Percentiles rank a stretch among this genome's conserved stretches.
Conservation (phyloP, 1,140 invertebrate species). For the Cyphomyrmex costatus region DNA sequence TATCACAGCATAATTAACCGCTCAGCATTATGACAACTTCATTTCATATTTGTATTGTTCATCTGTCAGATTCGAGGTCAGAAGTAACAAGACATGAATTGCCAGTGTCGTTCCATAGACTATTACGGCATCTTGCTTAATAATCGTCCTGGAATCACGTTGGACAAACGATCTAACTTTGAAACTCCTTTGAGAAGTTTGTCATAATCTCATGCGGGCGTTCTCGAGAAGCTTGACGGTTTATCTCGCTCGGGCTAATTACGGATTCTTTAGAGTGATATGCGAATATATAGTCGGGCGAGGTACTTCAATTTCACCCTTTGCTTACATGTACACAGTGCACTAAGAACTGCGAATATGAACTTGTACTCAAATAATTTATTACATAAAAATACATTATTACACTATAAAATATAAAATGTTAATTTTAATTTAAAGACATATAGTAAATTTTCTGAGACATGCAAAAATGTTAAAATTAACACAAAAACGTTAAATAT, state of each 20-base stretch:
- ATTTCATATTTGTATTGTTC: conserved; percentile 12
- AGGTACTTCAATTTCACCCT: neutral
- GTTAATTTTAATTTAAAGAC: too few species aligned
- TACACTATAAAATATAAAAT: neutral
- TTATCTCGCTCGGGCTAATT: conserved; percentile 36
- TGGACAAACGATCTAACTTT: conserved; percentile 37
- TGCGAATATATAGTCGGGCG: neutral
- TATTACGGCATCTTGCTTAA: neutral
- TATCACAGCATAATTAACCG: conserved; percentile 29
- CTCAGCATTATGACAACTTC: neutral
- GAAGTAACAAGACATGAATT: conserved; percentile 24
- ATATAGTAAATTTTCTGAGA: too few species aligned
- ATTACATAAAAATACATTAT: neutral
- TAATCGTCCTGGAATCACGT: neutral
- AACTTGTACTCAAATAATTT: neutral
- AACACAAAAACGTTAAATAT: too few species aligned
- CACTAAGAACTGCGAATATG: neutral
- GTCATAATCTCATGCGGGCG: conserved; percentile 38
- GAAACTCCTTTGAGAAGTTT: conserved; percentile 14
- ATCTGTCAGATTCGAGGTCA: neutral
- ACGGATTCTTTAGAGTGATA: conserved; percentile 16
- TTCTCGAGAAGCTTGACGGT: neutral
- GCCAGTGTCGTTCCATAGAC: neutral
- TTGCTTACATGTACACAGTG: neutral
- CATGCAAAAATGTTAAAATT: too few species aligned